Base-by-base conservation (phyloP, 2,113 vertebrate genomes). In the Larimichthys crocea region DNA sequence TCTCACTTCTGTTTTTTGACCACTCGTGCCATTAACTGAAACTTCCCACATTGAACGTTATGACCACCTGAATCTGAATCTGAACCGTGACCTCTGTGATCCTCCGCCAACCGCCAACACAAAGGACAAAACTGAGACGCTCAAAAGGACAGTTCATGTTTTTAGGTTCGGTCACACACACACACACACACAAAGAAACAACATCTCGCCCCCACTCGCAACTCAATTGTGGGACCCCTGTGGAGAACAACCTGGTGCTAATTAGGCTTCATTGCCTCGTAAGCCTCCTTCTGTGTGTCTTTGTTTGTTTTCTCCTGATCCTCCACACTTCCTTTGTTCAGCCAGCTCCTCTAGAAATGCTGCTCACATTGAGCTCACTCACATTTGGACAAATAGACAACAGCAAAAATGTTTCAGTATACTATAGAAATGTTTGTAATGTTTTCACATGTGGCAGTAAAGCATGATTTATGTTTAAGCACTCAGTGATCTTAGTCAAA, bases 221-320 rank as follows among this genome's bases (percentile, higher is more conserved):
- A 17, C 73, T 85, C 69, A 73, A 57, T 57, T 44, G 76, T 40
- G 57, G 22, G 35, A 24, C 62, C 86, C 90, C 87, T 64, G 61
- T 79, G 74, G 91, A 87, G 89, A 80, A 48, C 73, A 85, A 70
- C 73, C 87, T 91, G 90, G 81, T 83, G 84, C 63, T 55, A 87
- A 91, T 93, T 88, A 91, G 88, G 63, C 67, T 59, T 35, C 59
- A 78, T 84, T 76, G 71, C 68, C 79, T 73, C 46, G 72, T 44
- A 26, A 35, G 50, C 77, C 87, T 49, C 76, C 82, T 68, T 72
- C 79, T 22, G 65, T 55, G 68, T 61, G 24, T 66, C 66, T 61
- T 62, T 83, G 24, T 85, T 74, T 80, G 57, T 53, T 56, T 63
- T 76, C 56, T 80, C 46, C 69, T 60, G 35, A 9, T 40, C 35